Base-by-base conservation (phyloP, 2,888 invertebrate genomes). In the Dorcus parallelipipedus region DNA sequence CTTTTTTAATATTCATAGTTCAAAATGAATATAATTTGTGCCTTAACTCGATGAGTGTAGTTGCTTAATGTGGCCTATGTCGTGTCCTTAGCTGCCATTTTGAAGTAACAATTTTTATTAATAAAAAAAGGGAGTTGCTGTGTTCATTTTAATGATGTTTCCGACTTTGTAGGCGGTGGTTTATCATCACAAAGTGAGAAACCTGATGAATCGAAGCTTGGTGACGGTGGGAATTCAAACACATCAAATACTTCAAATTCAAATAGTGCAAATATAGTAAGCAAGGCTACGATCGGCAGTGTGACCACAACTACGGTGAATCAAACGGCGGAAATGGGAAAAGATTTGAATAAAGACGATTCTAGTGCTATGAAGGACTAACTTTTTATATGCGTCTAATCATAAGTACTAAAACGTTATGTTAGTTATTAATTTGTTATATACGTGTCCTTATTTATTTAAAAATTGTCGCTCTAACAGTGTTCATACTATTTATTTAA, bases 181-280 rank as follows among this genome's bases (percentile, higher is more conserved):
- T 64, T 76, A 54, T 66, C 72, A 58, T 69, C 70, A 49, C 76
- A 76, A 67, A 71, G 65, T 52, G 78, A 78, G 49, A 78, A 78
- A 69, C 58, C 67, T 10, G 77, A 78, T 38, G 76, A 77, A 54
- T 59, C 71, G 33, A 78, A 78, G 68, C 64, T 76, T 50, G 68
- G 64, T 33, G 77, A 76, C 26, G 69, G 62, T 56, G 64, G 60
- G 38, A 60, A 67, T 14, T 59, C 66, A 33, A 64, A 64, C 42
- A 53, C 64, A 6, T 58, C 63, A 49, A 64, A 64, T 52, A 61
- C 69, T 38, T 62, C 57, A 52, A 69, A 65, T 59, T 59, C 65
- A 41, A 70, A 56, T 61, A 66, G 65, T 33, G 54, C 66, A 62
- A 61, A 53, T 56, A 62, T 60, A 38, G 62, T 56, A 41, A 62